Evolutionary conservation across 2,888 invertebrate genomes (phyloP), one percentile per base, ranked within the genome.

Genomic region (Eristalinus aeneus): DNA sequence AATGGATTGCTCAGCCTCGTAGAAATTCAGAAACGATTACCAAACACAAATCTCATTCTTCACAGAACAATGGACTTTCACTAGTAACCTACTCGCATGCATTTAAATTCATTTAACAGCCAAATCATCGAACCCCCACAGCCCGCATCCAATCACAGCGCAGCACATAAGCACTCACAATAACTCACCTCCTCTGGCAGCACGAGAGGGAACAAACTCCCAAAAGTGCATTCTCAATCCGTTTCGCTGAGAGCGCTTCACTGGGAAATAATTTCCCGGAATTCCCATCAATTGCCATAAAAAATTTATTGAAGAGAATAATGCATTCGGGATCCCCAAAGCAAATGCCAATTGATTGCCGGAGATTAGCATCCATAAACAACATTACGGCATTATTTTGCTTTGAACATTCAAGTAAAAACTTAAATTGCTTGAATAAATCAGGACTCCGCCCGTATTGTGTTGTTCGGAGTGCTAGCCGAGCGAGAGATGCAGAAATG

Each of bases 351-450:
- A 86, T 86, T 86, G 86, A 86, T 86, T 86, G 86, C 86, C 86
- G 86, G 86, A 86, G 86, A 86, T 86, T 86, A 86, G 82, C 86
- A 86, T 86, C 86, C 82, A 86, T 86, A 86, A 86, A 86, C 86
- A 86, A 86, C 82, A 86, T 86, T 86, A 86, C 73, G 86, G 86
- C 56, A 78, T 86, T 86, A 82, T 86, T 82, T 82, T 78, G 82
- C 32, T 82, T 77, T 46, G 67, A 63, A 71, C 69, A 63, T 85
- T 82, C 73, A 36, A 81, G 64, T 60, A 76, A 76, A 82, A 82
- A 76, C 72, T 86, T 86, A 74, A 86, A 86, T 86, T 86, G 86
- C 86, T 82, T 86, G 86, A 86, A 86, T 86, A 86, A 86, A 86
- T 86, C 86, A 86, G 74, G 77, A 78, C 82, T 86, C 53, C 20